Percentiles rank a stretch among this genome's conserved stretches.
Evolutionary conservation across 2,113 vertebrate species (phyloP).

Genomic region (Catagonus wagneri): DNA sequence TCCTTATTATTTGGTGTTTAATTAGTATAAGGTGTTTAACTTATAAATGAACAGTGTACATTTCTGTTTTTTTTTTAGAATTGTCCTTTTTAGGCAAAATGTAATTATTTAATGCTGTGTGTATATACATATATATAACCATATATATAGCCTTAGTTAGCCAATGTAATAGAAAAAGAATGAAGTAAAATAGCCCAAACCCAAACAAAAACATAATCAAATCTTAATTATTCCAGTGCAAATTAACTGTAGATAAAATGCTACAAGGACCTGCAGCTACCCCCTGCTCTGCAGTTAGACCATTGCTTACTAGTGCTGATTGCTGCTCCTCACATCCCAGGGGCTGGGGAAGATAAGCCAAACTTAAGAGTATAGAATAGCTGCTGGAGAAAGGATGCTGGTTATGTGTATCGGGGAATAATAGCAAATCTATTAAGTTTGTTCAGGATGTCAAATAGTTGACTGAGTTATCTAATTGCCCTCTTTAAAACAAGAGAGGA

Average conservation of each 20-base stretch:
- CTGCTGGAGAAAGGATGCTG: not conserved
- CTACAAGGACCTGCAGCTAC: not conserved
- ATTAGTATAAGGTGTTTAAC: constrained; percentile 6
- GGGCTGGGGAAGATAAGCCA: not conserved
- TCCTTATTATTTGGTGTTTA: constrained; percentile 7
- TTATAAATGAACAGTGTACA: not conserved
- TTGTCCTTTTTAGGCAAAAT: not conserved
- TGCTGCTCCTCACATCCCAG: not conserved
- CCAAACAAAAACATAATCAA: not conserved
- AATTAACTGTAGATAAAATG: not conserved
- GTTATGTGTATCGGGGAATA: not conserved
- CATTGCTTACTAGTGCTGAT: not conserved
- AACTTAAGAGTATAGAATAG: not conserved
- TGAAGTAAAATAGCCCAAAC: not conserved
- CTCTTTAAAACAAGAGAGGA: not conserved
- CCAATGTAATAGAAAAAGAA: not conserved
- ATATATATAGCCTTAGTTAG: not conserved
- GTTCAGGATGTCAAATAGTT: not conserved
- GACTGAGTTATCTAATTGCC: not conserved
- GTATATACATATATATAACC: too few relatives aligned
- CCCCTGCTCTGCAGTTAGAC: not conserved
- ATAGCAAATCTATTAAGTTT: not conserved
- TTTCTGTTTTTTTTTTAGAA: not conserved
- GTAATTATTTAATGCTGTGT: not conserved
- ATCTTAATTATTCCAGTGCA: not conserved